phyloP scores from a whole-genome alignment of 2,113 vertebrate genomes.

The Lophura nycthemera region DNA sequence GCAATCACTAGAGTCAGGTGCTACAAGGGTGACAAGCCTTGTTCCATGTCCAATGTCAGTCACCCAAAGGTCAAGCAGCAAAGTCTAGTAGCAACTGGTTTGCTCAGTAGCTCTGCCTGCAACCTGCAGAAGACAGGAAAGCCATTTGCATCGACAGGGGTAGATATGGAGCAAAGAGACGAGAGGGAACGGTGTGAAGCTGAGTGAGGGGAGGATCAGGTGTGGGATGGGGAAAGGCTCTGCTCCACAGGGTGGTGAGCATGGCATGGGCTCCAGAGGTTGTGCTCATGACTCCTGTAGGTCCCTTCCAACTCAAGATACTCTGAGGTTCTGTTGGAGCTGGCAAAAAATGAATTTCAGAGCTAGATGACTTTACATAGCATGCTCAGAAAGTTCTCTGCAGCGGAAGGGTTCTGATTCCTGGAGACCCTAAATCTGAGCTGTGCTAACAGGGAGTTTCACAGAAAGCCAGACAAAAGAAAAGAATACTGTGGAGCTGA shows the following conservation, averaged over 20 bases:
- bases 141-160: not conserved
- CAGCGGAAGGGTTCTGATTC: not conserved
- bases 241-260: not conserved
- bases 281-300: not conserved
- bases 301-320: not conserved
- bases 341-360: not conserved
- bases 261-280: not conserved
- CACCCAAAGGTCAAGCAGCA: not conserved
- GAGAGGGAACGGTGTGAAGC: not conserved
- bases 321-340: not conserved
- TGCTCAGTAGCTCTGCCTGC: not conserved
- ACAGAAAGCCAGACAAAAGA: not conserved
- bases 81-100: not conserved
- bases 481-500: not conserved
- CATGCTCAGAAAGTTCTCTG: not conserved
- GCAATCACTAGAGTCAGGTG: not conserved
- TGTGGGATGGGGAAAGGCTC: not conserved
- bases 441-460: not conserved
- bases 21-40: not conserved
- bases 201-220: not conserved
- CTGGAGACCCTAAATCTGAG: not conserved
- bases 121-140: not conserved
- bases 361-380: not conserved
- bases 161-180: not conserved
- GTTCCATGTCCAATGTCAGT: fast-evolving